phyloP scores from a whole-genome alignment of 2,888 invertebrate species.

The Cephus spinipes region DNA sequence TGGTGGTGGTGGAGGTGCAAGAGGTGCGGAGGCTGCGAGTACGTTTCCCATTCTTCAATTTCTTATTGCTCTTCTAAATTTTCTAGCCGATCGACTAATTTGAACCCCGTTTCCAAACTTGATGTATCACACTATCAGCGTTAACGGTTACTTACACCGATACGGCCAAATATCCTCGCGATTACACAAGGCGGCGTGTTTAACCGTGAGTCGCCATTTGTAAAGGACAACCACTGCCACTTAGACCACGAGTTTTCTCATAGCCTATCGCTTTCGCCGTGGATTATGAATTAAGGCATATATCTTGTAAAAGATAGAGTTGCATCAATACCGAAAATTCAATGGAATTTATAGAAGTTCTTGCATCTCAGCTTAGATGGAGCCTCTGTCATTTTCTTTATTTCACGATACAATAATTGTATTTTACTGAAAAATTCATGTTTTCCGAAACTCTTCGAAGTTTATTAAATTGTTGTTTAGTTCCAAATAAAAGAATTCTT shows the following conservation, averaged over 20 bases:
- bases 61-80: slow-evolving; percentile 18
- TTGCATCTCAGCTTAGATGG: not conserved
- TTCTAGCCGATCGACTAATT: slow-evolving; percentile 11
- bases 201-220: slow-evolving; percentile 57
- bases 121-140: not conserved
- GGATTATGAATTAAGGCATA: not conserved
- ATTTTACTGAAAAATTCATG: not conserved
- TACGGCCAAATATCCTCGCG: slow-evolving; percentile 30
- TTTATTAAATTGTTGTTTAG: not conserved
- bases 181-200: slow-evolving; percentile 56
- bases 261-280: not conserved
- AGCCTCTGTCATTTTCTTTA: not conserved
- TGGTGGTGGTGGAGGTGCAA: slow-evolving; percentile 47
- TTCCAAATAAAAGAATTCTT: too few relatives aligned
- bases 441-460: not conserved
- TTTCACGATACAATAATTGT: not conserved
- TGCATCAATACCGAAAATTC: not conserved
- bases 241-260: slow-evolving; percentile 3
- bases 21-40: slow-evolving; percentile 56
- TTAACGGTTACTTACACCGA: slow-evolving; percentile 38
- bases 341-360: not conserved
- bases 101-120: not conserved
- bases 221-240: slow-evolving; percentile 35
- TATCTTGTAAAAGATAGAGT: not conserved
- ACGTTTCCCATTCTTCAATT: slow-evolving; percentile 57